Base-by-base conservation (phyloP, 2,113 vertebrate species). In the Spea multiplicata region DNA sequence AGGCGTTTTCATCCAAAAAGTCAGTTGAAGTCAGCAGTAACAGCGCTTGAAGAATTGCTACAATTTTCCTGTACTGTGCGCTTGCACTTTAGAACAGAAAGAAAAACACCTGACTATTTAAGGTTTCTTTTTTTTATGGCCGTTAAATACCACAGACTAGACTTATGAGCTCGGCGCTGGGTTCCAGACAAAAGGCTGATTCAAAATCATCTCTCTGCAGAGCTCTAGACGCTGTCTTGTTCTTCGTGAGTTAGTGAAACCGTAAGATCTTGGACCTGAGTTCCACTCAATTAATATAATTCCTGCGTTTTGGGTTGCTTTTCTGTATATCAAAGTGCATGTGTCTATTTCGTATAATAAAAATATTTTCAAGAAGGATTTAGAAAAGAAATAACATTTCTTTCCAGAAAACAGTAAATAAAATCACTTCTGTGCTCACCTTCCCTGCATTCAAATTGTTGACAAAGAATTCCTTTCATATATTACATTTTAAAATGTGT, bases 81-180 rank as follows among this genome's bases (percentile, higher is more conserved):
- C 70, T 83, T 80, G 46, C 73, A 82, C 80, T 62, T 46, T 59
- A 86, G 80, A 73, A 62, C 80, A 80, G 73, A 74, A 86, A 81
- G 68, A 81, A 81, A 81, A 83, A 5, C 59, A 86, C 6, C 76
- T 83, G 71, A 74, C 45, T 52, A 75, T 81, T 70, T 71, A 76
- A 71, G 84, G 59, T 46, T 46, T 13, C 8, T 45, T 0, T 81
- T 30, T 85, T 80, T 80, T 70, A 62, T 78, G 75, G 46, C 65
- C 71, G 80, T 81, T 67, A 81, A 81, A 81, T 84, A 75, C 5
- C 83, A 66, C 0, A 14, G 65, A 55, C 46, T 55, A 83, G 53
- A 70, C 10, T 61, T 71, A 80, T 66, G 76, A 78, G 57, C 8
- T 65, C 78, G 16, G 0, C 74, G 79, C 84, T 81, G 75, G 71